These are phyloP conservation scores for Eretmochelys imbricata DNA, from an alignment of 2,113 vertebrate genomes.

Conservation along the genomic window DNA sequence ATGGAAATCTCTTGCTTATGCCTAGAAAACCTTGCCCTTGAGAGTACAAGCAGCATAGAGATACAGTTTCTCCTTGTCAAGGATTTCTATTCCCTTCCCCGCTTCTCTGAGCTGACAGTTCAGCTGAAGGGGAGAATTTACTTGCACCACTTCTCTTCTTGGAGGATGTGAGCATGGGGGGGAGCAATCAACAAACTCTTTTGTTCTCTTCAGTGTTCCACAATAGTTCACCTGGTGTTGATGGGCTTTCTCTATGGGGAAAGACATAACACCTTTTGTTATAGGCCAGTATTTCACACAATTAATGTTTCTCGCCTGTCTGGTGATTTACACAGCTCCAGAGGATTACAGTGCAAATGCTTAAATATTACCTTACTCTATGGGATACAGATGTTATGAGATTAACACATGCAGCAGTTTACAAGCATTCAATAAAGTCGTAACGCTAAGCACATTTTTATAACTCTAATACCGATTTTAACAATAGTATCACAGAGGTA, in stretches of 20 bases:
- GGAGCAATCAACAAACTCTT: neutral
- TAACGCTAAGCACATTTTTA: neutral
- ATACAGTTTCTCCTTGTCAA: neutral
- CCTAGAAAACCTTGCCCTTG: neutral
- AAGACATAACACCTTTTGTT: neutral
- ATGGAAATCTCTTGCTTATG: neutral
- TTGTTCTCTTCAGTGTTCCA: neutral
- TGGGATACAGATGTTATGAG: neutral
- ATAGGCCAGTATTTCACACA: neutral
- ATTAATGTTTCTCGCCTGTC: neutral
- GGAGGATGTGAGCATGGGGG: rapidly evolving
- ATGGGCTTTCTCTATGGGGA: neutral
- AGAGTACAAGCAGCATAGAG: neutral
- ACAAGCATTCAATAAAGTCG: neutral
- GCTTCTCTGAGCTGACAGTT: neutral
- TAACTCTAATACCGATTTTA: neutral
- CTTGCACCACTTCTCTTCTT: neutral
- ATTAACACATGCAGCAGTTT: neutral
- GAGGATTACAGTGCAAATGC: neutral
- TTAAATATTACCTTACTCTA: neutral
- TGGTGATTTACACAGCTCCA: neutral
- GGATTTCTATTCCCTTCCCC: neutral
- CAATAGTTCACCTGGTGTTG: neutral
- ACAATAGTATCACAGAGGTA: neutral
- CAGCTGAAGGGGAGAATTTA: neutral